A percentile compares a stretch with the other conserved stretches of the same genome.
Evolutionary conservation across 2,888 invertebrate species (phyloP).

Genomic region (Patella depressa): DNA sequence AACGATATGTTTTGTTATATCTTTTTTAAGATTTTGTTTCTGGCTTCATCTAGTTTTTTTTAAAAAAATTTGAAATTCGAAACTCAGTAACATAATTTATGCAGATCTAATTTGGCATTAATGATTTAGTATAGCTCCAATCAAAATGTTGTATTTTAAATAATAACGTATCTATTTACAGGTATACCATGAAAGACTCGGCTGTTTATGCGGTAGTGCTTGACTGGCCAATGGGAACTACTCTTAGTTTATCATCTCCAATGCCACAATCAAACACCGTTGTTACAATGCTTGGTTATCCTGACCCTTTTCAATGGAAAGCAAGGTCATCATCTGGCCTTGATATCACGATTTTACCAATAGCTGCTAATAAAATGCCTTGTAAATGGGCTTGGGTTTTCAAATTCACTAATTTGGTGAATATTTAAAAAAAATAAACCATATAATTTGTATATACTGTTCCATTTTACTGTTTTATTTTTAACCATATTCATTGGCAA

Average conservation of each 20-base stretch:
- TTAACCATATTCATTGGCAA: too few species aligned
- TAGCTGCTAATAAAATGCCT: conserved; percentile 41
- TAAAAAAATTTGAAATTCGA: too few species aligned
- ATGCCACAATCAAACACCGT: conserved; percentile 57
- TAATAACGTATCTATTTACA: conserved; percentile 14
- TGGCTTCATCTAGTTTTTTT: too few species aligned
- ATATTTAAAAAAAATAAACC: background rate
- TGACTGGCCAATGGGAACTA: conserved; percentile 78
- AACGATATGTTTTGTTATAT: too few species aligned
- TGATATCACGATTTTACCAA: conserved; percentile 41
- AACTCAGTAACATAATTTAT: too few species aligned
- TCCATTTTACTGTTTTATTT: too few species aligned
- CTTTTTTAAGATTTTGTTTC: too few species aligned
- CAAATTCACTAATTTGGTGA: conserved; percentile 28
- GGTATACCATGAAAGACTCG: conserved; percentile 57
- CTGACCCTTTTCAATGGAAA: conserved; percentile 26
- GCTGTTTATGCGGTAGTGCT: conserved; percentile 80
- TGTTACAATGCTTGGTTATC: conserved; percentile 74
- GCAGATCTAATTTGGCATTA: too few species aligned
- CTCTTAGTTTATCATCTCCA: conserved; percentile 74
- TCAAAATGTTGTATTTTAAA: too few species aligned
- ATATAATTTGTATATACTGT: background rate
- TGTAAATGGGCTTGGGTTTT: conserved; percentile 50
- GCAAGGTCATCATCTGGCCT: conserved; percentile 37
- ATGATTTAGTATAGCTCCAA: too few species aligned